Base-by-base conservation (phyloP, 2,113 vertebrate genomes). In the Perca schrenkii region DNA sequence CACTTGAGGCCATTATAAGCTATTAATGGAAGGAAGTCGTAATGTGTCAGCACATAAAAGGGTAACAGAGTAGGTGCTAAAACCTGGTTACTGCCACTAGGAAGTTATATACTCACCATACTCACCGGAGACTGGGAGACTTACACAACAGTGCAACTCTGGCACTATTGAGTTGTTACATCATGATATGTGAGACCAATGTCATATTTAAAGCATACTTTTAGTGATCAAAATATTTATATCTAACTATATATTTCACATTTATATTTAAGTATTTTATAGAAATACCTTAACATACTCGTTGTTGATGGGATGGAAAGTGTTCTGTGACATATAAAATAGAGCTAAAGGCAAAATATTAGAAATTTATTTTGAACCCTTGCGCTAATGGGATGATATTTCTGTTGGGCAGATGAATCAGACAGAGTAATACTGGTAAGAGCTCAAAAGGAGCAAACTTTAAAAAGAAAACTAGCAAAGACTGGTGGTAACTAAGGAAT, bases 11-110 rank as follows among this genome's bases (percentile, higher is more conserved):
- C 53, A 62, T 61, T 60, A 36, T 12, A 22, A 65, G 61, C 72
- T 54, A 56, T 86, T 67, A 71, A 61, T 25, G 62, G 54, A 63
- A 58, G 65, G 77, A 72, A 76, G 77, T 61, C 4, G 28, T 87
- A 79, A 64, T 28, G 71, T 52, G 17, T 43, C 22, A 75, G 40
- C 77, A 50, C 47, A 75, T 86, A 15, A 81, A 80, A 61, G 77
- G 77, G 74, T 46, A 82, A 81, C 28, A 79, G 56, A 84, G 76
- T 61, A 83, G 70, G 74, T 88, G 81, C 22, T 57, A 76, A 88
- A 50, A 72, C 57, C 54, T 78, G n/a, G 56, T 65, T 65, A 60
- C 36, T 61, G 57, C 79, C 3, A 31, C 19, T 19, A 13, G 28
- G 66, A 56, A 61, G 46, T 67, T 34, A 15, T 49, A 74, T 19